Evolutionary conservation across 2,797 vertebrate species (phyloP).

Genomic region (Channa striata): DNA sequence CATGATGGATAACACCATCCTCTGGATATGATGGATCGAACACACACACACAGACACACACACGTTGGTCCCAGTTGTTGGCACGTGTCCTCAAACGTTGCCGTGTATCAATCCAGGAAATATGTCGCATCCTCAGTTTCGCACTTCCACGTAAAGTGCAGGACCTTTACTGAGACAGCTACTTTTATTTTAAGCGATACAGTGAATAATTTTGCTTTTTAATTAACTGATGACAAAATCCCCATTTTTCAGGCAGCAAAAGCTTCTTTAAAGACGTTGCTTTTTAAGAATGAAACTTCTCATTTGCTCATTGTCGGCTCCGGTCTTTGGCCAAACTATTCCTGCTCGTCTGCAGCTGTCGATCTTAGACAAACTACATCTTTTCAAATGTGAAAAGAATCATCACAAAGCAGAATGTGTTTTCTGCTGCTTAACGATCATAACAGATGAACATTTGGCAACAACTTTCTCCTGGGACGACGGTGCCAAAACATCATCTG

Average conservation of each 20-base stretch:
- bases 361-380: too few species aligned
- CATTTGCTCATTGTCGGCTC: background rate
- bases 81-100: too few species aligned
- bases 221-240: background rate
- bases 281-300: background rate
- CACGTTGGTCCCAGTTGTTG: too few species aligned
- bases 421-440: constrained; percentile 3
- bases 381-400: background rate
- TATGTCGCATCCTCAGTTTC: too few species aligned
- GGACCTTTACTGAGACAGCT: background rate
- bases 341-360: background rate
- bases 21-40: constrained; percentile 43
- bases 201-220: background rate
- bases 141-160: too few species aligned
- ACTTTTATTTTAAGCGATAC: background rate
- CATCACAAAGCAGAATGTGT: too few species aligned
- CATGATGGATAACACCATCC: constrained; percentile 52
- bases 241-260: background rate
- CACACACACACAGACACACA: constrained; percentile 6
- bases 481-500: background rate
- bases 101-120: background rate
- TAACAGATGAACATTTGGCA: constrained; percentile 1
- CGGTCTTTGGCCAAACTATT: background rate
- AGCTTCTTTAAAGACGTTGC: background rate
- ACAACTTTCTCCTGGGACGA: constrained; percentile 3